phyloP scores from a whole-genome alignment of 2,113 vertebrate species.

The Rostratula benghalensis region DNA sequence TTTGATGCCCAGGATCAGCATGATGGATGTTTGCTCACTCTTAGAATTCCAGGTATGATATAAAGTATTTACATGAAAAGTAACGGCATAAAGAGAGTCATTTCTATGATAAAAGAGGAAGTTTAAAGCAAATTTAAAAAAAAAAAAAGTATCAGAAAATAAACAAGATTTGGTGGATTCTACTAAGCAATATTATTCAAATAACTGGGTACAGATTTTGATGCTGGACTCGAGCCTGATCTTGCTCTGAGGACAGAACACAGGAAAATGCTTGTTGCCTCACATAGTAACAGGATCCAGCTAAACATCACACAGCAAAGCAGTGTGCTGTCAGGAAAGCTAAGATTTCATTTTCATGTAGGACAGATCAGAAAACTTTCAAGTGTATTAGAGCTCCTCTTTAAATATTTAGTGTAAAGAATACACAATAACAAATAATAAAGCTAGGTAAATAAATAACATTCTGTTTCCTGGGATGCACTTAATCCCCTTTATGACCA shows the following conservation, averaged over 20 bases:
- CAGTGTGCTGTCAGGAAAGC: background rate
- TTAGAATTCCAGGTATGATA: background rate
- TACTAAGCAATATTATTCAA: background rate
- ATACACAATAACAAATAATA: conserved; percentile 39
- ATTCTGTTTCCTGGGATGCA: background rate
- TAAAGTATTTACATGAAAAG: background rate
- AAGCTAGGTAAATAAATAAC: background rate
- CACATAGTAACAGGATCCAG: background rate
- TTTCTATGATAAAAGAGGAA: background rate
- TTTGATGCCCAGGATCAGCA: background rate
- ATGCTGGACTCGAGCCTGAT: background rate
- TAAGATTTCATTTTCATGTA: conserved; percentile 41
- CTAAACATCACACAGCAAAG: conserved; percentile 16
- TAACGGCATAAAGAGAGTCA: background rate
- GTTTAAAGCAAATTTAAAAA: background rate
- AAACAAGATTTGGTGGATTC: background rate
- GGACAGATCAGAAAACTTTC: conserved; percentile 14
- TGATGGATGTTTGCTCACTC: background rate
- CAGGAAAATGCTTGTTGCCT: background rate
- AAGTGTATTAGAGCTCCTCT: background rate
- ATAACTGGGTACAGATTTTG: conserved; percentile 6
- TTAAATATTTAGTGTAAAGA: conserved; percentile 43
- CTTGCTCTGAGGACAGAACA: background rate
- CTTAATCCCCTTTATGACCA: background rate
- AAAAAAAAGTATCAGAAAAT: background rate